Percentiles rank a stretch among this genome's conserved stretches.
phyloP scores from a whole-genome alignment of 2,797 vertebrate genomes.

The Lerista edwardsae region DNA sequence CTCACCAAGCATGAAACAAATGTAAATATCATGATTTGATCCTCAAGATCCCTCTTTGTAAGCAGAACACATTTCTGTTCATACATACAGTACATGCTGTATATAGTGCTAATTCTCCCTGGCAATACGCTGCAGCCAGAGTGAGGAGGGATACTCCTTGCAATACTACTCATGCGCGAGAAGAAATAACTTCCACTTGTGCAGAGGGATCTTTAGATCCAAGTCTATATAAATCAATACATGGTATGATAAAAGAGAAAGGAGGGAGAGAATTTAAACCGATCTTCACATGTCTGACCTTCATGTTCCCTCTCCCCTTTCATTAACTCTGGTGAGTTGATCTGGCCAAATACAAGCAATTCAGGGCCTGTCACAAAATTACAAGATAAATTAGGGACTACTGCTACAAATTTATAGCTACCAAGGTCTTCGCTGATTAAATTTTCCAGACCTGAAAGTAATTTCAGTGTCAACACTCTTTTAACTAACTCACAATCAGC shows the following conservation, averaged over 20 bases:
- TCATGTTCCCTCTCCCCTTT: conserved; percentile 80
- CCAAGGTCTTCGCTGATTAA: conserved; percentile 94
- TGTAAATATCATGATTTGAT: not conserved
- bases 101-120: conserved; percentile 16
- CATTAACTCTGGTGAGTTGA: conserved; percentile 80
- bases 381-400: conserved; percentile 87
- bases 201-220: conserved; percentile 25
- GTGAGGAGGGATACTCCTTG: too few species aligned
- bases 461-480: conserved; percentile 72
- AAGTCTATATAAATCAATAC: conserved; percentile 43
- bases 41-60: not conserved
- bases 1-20: too few species aligned
- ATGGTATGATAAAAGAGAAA: conserved; percentile 44
- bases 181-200: conserved; percentile 8
- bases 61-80: not conserved
- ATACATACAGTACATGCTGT: not conserved
- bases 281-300: conserved; percentile 79
- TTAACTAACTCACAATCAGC: conserved; percentile 69
- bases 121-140: not conserved
- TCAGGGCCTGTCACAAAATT: conserved; percentile 79
- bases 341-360: conserved; percentile 76
- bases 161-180: not conserved
- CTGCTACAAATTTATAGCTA: conserved; percentile 88
- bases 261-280: conserved; percentile 54
- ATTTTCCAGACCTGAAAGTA: conserved; percentile 79